Evolutionary conservation across 2,797 vertebrate genomes (phyloP).

Genomic region (Melanitta fusca): DNA sequence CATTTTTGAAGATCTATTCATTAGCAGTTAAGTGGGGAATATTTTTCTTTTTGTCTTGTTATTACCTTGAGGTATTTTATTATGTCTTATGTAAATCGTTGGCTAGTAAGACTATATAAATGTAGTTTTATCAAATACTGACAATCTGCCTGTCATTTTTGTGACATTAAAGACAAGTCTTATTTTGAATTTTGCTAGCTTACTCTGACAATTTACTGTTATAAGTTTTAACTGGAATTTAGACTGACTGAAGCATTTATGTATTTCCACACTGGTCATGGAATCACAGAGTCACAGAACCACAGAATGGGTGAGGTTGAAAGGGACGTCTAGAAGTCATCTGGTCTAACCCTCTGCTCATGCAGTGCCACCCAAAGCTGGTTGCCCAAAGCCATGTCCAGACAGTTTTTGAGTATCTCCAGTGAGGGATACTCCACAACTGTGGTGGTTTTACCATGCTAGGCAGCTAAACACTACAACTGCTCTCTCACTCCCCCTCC

Average conservation of each 20-base stretch:
- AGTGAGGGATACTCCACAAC: too few relatives aligned
- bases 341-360: not conserved
- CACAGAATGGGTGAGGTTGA: not conserved
- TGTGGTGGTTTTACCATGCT: too few relatives aligned
- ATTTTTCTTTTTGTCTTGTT: not conserved
- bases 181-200: not conserved
- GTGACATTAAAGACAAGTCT: not conserved
- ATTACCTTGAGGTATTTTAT: not conserved
- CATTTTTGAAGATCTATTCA: not conserved
- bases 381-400: not conserved
- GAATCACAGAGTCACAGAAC: not conserved
- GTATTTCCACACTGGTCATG: not conserved
- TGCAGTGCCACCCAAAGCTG: not conserved
- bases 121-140: not conserved
- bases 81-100: not conserved
- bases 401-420: not conserved
- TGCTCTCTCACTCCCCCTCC: too few relatives aligned
- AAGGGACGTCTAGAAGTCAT: not conserved
- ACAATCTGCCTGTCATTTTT: not conserved
- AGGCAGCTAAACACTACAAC: too few relatives aligned
- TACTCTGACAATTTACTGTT: not conserved
- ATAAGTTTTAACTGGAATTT: not conserved
- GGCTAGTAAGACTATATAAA: too few relatives aligned
- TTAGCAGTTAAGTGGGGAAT: not conserved
- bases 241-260: not conserved